These are phyloP conservation scores for Puntigrus tetrazona DNA, from an alignment of 2,113 vertebrate genomes.

Conservation along the genomic window DNA sequence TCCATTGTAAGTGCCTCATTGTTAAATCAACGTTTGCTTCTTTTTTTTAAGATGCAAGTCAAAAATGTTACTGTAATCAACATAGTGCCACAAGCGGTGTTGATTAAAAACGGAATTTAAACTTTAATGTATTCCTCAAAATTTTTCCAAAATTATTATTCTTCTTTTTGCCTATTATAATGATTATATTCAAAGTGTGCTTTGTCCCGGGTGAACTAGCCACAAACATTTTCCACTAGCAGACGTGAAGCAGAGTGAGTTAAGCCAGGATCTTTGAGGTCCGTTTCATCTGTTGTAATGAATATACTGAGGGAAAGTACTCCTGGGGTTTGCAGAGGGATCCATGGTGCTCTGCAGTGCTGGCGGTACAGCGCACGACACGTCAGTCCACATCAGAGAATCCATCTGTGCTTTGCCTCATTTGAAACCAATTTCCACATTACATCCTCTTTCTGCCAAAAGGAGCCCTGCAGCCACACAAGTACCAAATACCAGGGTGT, in stretches of 20 bases:
- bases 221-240: not conserved
- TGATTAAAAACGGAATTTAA: not conserved
- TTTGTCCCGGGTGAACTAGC: not conserved
- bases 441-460: constrained; percentile 5
- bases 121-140: not conserved
- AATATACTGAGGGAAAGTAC: constrained; percentile 13
- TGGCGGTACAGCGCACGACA: constrained; percentile 16
- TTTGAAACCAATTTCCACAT: constrained; percentile 35
- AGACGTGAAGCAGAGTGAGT: not conserved
- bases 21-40: not conserved
- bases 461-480: constrained; percentile 20
- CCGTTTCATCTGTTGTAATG: constrained; percentile 35
- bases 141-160: not conserved
- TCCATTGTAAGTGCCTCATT: not conserved
- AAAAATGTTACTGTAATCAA: not conserved
- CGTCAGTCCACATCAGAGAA: constrained; percentile 30
- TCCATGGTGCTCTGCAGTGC: not conserved
- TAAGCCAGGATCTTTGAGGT: constrained; percentile 29
- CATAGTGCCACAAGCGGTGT: not conserved
- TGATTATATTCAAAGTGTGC: not conserved
- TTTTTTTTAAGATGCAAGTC: not conserved
- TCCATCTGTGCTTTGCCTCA: constrained; percentile 30
- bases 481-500: constrained; percentile 12
- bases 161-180: not conserved
- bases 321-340: constrained; percentile 26